Evolutionary conservation across 1,140 invertebrate species (phyloP).

Genomic region (Pteromalus puparum): DNA sequence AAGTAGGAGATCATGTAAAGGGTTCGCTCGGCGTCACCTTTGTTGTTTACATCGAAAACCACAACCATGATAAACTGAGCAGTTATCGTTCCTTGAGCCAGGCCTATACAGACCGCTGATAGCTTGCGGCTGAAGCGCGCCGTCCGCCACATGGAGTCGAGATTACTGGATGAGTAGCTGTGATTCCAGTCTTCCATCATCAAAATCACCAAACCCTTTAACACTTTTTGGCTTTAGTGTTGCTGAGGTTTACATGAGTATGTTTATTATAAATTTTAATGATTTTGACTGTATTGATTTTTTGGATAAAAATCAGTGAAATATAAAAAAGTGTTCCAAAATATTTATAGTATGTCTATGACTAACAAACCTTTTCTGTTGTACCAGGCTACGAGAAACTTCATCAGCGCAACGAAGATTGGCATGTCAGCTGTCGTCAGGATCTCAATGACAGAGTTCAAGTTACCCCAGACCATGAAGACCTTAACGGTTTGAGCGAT

Average conservation of each 20-base stretch:
- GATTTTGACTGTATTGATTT: too few relatives aligned
- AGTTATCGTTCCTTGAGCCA: slow-evolving; percentile 22
- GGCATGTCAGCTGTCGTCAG: slow-evolving; percentile 47
- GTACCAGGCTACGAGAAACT: slow-evolving; percentile 40
- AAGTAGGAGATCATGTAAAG: slow-evolving; percentile 59
- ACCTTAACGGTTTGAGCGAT: slow-evolving; percentile 51
- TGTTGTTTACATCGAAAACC: not conserved
- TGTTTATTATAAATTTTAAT: too few relatives aligned
- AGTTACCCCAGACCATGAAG: slow-evolving; percentile 43
- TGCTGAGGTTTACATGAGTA: too few relatives aligned
- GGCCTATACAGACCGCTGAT: slow-evolving; percentile 30
- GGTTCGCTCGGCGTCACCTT: not conserved
- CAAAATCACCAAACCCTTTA: slow-evolving; percentile 11
- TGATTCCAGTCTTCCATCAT: slow-evolving; percentile 35
- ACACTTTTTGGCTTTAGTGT: not conserved
- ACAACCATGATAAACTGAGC: slow-evolving; percentile 30
- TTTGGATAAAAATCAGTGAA: too few relatives aligned
- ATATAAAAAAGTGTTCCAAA: too few relatives aligned
- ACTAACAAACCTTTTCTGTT: slow-evolving; percentile 47
- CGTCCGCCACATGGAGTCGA: slow-evolving; percentile 14
- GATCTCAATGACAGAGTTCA: slow-evolving; percentile 53
- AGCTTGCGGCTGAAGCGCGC: slow-evolving; percentile 30
- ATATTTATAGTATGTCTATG: too few relatives aligned
- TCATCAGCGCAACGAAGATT: slow-evolving; percentile 42
- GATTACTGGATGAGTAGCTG: not conserved